Percentiles rank a stretch among this genome's conserved stretches.
phyloP scores from a whole-genome alignment of 2,113 vertebrate genomes.

The Ameiurus melas region DNA sequence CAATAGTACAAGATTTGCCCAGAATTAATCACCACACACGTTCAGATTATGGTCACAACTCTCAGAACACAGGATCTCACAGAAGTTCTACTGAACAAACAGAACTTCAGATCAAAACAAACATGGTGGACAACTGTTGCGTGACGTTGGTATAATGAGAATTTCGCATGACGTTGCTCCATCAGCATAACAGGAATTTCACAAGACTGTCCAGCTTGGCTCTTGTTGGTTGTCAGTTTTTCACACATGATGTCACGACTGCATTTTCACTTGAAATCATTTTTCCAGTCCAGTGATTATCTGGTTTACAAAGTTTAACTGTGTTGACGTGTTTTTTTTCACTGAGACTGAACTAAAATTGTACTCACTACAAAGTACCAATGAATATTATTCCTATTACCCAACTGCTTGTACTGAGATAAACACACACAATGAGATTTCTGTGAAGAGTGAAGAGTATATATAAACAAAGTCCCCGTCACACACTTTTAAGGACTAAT shows the following conservation, averaged over 20 bases:
- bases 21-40: neutral
- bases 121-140: neutral
- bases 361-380: neutral
- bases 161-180: neutral
- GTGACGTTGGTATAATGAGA: neutral
- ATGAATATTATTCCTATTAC: neutral
- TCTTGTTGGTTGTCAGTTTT: neutral
- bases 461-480: conserved; percentile 22
- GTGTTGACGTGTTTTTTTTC: neutral
- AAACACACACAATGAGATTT: neutral
- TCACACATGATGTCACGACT: neutral
- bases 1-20: neutral
- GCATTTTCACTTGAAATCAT: neutral
- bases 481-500: conserved; percentile 27
- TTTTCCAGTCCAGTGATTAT: neutral
- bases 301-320: neutral
- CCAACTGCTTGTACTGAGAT: neutral
- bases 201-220: neutral
- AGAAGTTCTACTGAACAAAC: neutral
- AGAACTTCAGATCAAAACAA: neutral
- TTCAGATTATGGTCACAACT: neutral
- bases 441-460: neutral
- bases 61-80: neutral
- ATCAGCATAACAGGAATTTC: neutral
- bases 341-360: neutral